phyloP scores from a whole-genome alignment of 2,797 vertebrate species.

The Premnoplex brunnescens region DNA sequence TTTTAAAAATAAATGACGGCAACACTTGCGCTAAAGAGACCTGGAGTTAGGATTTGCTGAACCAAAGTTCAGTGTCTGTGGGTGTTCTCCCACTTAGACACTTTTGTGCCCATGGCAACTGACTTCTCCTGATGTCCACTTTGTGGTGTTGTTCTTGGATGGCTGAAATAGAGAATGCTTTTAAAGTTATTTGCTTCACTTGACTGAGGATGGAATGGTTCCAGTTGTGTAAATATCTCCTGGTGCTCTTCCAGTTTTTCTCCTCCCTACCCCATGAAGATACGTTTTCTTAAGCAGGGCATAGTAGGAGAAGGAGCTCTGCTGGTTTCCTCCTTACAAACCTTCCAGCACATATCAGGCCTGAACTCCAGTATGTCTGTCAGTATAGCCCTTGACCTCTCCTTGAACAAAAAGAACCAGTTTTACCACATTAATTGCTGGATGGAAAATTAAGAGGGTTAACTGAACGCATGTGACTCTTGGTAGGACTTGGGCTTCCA shows the following conservation, averaged over 20 bases:
- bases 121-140: constrained; percentile 60
- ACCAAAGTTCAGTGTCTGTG: neutral
- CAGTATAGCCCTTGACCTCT: neutral
- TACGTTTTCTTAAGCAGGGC: constrained; percentile 56
- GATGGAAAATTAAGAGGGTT: constrained; percentile 9
- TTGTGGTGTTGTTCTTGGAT: constrained; percentile 67
- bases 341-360: neutral
- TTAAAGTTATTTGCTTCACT: constrained; percentile 66
- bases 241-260: constrained; percentile 54
- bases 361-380: neutral
- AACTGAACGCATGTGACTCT: neutral
- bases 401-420: neutral
- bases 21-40: neutral
- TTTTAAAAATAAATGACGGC: neutral
- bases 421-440: constrained; percentile 28
- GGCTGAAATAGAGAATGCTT: constrained; percentile 57
- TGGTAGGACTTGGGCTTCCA: neutral
- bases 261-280: constrained; percentile 58
- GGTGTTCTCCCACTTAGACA: constrained; percentile 9
- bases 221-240: constrained; percentile 77
- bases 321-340: neutral
- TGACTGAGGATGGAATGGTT: constrained; percentile 69
- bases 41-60: neutral
- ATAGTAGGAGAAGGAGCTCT: constrained; percentile 42
- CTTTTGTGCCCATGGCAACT: constrained; percentile 49